Conservation (phyloP, 2,113 vertebrate species). For the Phyllostomus discolor region DNA sequence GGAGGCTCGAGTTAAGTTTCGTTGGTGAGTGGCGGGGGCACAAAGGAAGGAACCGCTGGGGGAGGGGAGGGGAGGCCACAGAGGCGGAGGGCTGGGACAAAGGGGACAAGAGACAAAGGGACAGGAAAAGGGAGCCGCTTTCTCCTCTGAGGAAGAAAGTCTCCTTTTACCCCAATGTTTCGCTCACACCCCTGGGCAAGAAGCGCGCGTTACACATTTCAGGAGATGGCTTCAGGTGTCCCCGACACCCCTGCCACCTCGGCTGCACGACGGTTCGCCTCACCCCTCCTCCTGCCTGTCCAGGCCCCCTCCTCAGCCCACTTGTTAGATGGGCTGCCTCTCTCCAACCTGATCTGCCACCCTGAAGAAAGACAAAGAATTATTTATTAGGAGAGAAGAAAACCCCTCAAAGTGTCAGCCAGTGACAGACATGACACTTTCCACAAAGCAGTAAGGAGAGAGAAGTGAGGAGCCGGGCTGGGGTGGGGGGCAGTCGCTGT, state of each 20-base stretch:
- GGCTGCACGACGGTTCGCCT: not conserved
- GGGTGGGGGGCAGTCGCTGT: not conserved
- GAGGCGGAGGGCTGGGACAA: constrained; percentile 58
- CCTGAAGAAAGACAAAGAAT: constrained; percentile 62
- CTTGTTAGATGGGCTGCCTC: constrained; percentile 2
- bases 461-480: not conserved
- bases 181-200: not conserved
- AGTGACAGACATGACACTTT: not conserved
- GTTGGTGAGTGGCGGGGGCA: constrained; percentile 60
- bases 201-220: not conserved
- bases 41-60: constrained; percentile 65
- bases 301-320: not conserved
- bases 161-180: not conserved
- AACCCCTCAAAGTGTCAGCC: constrained; percentile 33
- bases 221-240: not conserved
- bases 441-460: not conserved
- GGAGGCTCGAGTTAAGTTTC: constrained; percentile 56
- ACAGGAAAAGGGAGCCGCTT: constrained; percentile 66
- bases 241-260: fast-evolving
- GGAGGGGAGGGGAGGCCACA: constrained; percentile 62
- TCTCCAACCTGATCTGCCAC: constrained; percentile 16
- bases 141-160: constrained; percentile 54
- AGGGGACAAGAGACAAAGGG: constrained; percentile 61
- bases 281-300: not conserved
- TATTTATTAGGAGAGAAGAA: constrained; percentile 56